Base-by-base conservation (phyloP, 2,888 invertebrate species). In the Sphaerophoria taeniata region DNA sequence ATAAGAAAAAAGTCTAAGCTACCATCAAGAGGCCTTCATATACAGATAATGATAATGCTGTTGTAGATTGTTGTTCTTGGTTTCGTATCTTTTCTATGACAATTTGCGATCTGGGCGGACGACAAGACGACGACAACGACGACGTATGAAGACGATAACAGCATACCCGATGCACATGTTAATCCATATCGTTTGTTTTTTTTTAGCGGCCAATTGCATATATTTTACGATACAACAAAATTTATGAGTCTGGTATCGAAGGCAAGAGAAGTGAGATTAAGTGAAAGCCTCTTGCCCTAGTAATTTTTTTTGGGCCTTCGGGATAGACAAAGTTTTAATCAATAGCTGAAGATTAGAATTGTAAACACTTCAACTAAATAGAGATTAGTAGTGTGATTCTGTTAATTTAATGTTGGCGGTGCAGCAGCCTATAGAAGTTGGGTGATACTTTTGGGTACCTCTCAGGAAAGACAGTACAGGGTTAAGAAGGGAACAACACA, bases 161-260 rank as follows among this genome's bases (percentile, higher is more conserved):
- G 34, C 16, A 49, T 36, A 58, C 53, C 24, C 60, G 60, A 75
- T 65, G 60, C 67, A 84, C 79, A 75, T 79, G 75, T 80, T 84
- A 80, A 84, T 84, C 84, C 75, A 75, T 76, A 84, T 80, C 84
- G 80, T 80, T 84, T n/a, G n/a, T n/a, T 84, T 84, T 67, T 75
- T 84, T 80, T 80, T 79, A 75, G 80, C 84, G 70, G 75, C 76
- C 80, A 84, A 84, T 84, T 84, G 84, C 55, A 79, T 75, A 84
- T 75, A 84, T 84, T 84, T 84, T 84, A 84, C 75, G 72, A 84
- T 84, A 60, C 69, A 58, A 14, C 60, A 24, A 24, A 76, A 84
- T 84, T 84, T 84, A 84, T 84, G 56, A 84, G 71, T 84, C 55
- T 34, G 60, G 60, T 63, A 51, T 49, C 58, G 51, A 11, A 53